phyloP scores from a whole-genome alignment of 1,140 invertebrate genomes.

The Phymastichus coffea region DNA sequence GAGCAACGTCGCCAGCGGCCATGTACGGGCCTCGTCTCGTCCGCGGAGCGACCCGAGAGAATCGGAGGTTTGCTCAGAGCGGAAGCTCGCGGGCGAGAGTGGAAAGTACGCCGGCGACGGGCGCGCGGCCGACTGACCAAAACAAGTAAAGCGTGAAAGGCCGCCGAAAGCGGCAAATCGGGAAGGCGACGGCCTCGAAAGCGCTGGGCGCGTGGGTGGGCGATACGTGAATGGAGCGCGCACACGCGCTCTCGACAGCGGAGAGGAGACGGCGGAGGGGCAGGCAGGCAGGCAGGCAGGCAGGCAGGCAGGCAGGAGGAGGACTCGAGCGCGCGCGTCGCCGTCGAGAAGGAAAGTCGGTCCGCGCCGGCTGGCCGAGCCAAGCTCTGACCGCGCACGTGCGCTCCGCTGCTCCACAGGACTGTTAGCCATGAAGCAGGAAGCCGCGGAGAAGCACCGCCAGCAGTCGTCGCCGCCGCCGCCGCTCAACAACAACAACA shows the following conservation, averaged over 20 bases:
- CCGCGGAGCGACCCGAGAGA: too few species aligned
- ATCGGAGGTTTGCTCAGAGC: too few species aligned
- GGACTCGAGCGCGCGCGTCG: conserved; percentile 20
- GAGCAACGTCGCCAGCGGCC: too few species aligned
- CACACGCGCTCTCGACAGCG: too few species aligned
- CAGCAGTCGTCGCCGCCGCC: conserved; percentile 47
- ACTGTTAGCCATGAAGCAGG: conserved; percentile 50
- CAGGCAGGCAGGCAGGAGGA: not conserved
- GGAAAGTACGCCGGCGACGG: too few species aligned
- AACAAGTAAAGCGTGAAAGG: too few species aligned
- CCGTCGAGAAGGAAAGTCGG: conserved; percentile 18
- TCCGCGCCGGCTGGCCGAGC: not conserved
- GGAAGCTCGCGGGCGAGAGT: too few species aligned
- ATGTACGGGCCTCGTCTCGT: too few species aligned
- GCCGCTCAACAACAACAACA: conserved; percentile 43
- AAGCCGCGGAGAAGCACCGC: conserved; percentile 36
- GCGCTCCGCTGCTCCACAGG: conserved; percentile 41
- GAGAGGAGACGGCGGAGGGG: conserved; percentile 13
- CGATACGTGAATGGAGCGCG: conserved; percentile 12
- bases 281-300: not conserved
- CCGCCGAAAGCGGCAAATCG: too few species aligned
- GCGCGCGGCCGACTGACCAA: too few species aligned
- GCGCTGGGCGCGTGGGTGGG: conserved; percentile 30
- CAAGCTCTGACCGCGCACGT: not conserved
- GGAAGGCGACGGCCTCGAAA: too few species aligned